phyloP scores from a whole-genome alignment of 2,113 vertebrate species.

The Melanocharis versteri region DNA sequence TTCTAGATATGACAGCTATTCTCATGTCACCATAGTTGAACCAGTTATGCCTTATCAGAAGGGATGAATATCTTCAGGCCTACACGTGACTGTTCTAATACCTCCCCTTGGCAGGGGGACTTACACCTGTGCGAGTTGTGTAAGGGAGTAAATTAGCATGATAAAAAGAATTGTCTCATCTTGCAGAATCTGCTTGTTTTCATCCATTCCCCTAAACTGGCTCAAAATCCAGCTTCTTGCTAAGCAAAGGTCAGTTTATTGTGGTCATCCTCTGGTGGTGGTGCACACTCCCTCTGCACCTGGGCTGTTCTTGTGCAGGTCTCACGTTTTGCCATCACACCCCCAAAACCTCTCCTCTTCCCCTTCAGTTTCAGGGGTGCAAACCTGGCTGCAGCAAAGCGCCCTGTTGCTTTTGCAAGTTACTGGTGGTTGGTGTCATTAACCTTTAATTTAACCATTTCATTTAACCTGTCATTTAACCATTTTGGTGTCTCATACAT shows the following conservation, averaged over 20 bases:
- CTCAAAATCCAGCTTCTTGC: neutral
- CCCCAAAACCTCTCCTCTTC: neutral
- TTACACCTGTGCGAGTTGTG: neutral
- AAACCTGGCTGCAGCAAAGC: neutral
- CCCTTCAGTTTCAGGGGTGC: neutral
- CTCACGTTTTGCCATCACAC: neutral
- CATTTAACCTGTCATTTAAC: neutral
- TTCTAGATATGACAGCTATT: neutral
- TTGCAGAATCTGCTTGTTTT: neutral
- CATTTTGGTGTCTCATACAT: neutral
- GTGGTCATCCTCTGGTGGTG: neutral
- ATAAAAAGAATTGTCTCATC: neutral
- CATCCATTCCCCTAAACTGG: neutral
- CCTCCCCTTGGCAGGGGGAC: fast-evolving
- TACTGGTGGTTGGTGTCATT: neutral
- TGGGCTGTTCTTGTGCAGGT: neutral
- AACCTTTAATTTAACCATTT: neutral
- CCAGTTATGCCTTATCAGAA: neutral
- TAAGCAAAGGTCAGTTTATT: neutral
- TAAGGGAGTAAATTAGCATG: neutral
- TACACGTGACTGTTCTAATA: no score
- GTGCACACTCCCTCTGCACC: no score
- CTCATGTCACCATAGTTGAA: fast-evolving
- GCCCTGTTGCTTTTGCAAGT: neutral
- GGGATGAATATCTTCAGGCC: neutral